Conservation (phyloP, 2,797 vertebrate species). For the Paratrypauchen microcephalus region DNA sequence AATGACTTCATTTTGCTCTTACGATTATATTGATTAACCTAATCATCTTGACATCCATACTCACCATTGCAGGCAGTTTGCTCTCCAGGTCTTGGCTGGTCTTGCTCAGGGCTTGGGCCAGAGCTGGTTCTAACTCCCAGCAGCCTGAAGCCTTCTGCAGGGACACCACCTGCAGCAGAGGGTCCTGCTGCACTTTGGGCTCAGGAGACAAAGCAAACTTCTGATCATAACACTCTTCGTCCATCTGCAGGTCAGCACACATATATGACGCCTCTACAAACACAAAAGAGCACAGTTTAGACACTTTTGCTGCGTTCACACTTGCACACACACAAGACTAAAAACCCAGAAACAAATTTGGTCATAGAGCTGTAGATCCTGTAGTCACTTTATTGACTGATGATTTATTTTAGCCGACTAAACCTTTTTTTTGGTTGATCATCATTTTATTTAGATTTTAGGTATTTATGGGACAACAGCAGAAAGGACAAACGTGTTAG, state of each 20-base stretch:
- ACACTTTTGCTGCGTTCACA: neutral
- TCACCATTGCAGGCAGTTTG: constrained; percentile 60
- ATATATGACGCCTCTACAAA: no score
- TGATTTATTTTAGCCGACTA: no score
- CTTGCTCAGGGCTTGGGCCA: constrained; percentile 63
- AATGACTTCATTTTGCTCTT: no score
- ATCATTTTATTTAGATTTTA: no score
- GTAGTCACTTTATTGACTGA: no score
- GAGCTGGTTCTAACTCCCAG: constrained; percentile 66
- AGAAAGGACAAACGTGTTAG: no score
- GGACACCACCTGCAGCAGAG: constrained; percentile 63
- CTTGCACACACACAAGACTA: neutral
- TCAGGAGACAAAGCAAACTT: constrained; percentile 14
- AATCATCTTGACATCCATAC: neutral
- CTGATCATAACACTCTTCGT: neutral
- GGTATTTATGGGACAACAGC: no score
- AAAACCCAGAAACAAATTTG: neutral
- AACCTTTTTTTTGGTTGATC: no score
- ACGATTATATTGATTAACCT: no score
- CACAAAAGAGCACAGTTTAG: neutral
- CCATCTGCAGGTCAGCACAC: no score
- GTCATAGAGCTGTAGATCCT: no score
- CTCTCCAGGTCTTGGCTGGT: constrained; percentile 58
- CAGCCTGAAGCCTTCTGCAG: constrained; percentile 80
- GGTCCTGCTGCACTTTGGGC: no score